Conservation (phyloP, 1,140 invertebrate species). For the Nixonia krombeini region DNA sequence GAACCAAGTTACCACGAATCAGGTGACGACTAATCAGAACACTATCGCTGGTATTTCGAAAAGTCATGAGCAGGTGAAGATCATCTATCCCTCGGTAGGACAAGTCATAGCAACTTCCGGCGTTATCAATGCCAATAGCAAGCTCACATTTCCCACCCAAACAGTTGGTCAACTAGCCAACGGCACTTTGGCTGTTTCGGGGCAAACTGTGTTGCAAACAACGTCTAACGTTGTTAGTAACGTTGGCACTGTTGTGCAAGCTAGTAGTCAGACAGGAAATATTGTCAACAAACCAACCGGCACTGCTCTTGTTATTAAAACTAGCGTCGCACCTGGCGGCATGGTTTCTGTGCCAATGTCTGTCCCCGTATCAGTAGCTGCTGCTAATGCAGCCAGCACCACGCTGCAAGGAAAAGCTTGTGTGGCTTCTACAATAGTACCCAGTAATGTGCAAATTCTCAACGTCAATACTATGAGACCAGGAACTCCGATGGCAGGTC, state of each 20-base stretch:
- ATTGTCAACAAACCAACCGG: conserved; percentile 76
- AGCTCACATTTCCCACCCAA: conserved; percentile 70
- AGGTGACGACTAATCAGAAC: conserved; percentile 60
- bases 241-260: conserved; percentile 53
- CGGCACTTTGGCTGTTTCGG: conserved; percentile 59
- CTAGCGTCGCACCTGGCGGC: conserved; percentile 74
- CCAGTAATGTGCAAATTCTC: conserved; percentile 87
- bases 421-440: conserved; percentile 74
- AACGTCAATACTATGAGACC: conserved; percentile 83
- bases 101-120: conserved; percentile 62
- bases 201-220: conserved; percentile 58
- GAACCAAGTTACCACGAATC: conserved; percentile 67
- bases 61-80: conserved; percentile 65
- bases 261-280: conserved; percentile 21
- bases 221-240: conserved; percentile 57
- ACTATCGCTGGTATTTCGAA: conserved; percentile 33
- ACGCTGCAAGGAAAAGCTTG: conserved; percentile 74
- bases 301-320: conserved; percentile 79
- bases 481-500: conserved; percentile 77
- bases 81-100: conserved; percentile 66
- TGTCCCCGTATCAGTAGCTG: conserved; percentile 73
- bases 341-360: conserved; percentile 81
- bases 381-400: conserved; percentile 59
- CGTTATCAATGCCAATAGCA: conserved; percentile 60
- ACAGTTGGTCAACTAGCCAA: conserved; percentile 70